A percentile compares a stretch with the other conserved stretches of the same genome.
These are phyloP conservation scores for Hydractinia echinata DNA, from an alignment of 30 jellyfish, hydroid and myxozoan genomes.

Conservation along the genomic window DNA sequence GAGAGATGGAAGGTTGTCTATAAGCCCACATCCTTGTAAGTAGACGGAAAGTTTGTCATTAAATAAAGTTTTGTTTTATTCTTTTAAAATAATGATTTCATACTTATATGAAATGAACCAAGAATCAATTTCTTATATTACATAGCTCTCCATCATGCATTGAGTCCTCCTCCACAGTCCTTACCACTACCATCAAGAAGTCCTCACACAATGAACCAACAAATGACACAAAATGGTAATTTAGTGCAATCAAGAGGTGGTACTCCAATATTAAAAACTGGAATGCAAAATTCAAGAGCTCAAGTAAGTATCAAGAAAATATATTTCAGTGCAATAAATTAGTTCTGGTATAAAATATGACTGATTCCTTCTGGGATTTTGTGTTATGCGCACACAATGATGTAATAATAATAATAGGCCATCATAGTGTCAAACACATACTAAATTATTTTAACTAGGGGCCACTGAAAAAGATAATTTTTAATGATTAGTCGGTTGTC, in stretches of 20 bases:
- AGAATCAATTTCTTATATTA: too few species aligned
- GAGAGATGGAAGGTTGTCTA: slow-evolving; percentile 37
- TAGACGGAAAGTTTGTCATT: neutral
- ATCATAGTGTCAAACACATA: too few species aligned
- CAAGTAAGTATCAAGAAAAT: neutral
- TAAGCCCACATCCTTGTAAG: slow-evolving; percentile 40
- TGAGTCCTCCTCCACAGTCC: slow-evolving; percentile 32
- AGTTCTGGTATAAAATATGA: too few species aligned
- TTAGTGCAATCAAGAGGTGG: neutral
- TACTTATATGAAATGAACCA: too few species aligned
- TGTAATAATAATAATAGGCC: too few species aligned
- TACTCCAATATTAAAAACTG: neutral
- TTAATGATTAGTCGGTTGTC: too few species aligned
- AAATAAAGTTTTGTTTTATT: neutral
- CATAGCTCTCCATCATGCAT: slow-evolving; percentile 22
- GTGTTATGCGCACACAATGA: too few species aligned
- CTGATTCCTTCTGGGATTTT: too few species aligned
- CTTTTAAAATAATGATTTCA: too few species aligned
- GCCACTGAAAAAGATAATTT: too few species aligned
- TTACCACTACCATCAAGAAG: slow-evolving; percentile 19
- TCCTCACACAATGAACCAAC: slow-evolving; percentile 27
- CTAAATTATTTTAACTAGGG: too few species aligned
- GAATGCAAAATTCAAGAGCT: slow-evolving; percentile 27
- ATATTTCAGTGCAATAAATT: too few species aligned
- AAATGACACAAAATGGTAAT: neutral